Evolutionary conservation across 2,113 vertebrate genomes (phyloP), one percentile per base, ranked within the genome.

Genomic region (Lasiurus borealis): DNA sequence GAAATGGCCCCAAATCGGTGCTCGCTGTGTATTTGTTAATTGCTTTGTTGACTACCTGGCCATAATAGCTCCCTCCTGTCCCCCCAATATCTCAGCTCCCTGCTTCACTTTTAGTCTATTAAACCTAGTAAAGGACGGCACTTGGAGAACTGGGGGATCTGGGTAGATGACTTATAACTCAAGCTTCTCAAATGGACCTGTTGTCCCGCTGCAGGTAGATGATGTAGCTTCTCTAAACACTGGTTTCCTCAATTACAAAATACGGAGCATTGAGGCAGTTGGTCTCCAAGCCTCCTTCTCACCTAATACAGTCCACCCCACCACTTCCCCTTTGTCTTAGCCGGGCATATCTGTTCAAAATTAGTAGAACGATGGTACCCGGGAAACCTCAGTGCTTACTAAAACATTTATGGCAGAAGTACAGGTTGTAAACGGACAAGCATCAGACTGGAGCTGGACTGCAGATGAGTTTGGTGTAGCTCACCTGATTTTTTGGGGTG

Each of bases 31-130:
- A 21, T 75, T 75, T 75, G 64, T 85, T 82, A 73, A 91, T 48
- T 83, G 48, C 82, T 88, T 95, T 84, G 72, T 21, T 87, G 31
- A 46, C 82, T 85, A 77, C 84, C 54, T 82, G 68, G 77, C 25
- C 44, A 59, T 68, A 50, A 6, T 29, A 62, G 44, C 13, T 15
- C 50, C 50, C 50, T 4, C 50, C 48, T 12, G 48, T 14, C 46
- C 31, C 3, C 3, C 1, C 68, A 85, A 48, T 19, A 2, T 76
- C 66, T 92, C 27, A 23, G 52, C 46, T 93, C 8, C 73, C 15
- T 40, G 12, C 78, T 77, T 84, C 46, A 48, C 5, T 76, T 23
- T 76, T 23, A 7, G 27, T 15, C 80, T 66, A 4, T 89, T 84
- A 77, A 75, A 54, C 9, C 46, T 71, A 54, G 73, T 40, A 21